Base-by-base conservation (phyloP, 1,140 invertebrate species). In the Lepidurus apus region DNA sequence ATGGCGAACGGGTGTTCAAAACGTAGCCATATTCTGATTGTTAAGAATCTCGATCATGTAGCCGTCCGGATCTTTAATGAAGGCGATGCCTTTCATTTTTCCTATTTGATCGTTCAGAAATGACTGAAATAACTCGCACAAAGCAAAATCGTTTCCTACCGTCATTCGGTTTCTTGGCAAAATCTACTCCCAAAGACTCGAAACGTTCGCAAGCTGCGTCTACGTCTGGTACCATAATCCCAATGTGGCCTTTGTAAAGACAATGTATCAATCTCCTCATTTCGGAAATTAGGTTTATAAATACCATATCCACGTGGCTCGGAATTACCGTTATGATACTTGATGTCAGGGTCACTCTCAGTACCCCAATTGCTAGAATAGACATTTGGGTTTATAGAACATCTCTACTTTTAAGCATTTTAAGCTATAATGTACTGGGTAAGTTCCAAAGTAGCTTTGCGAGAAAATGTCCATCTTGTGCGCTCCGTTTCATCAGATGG, bases 41-140 rank as follows among this genome's bases (percentile, higher is more conserved):
- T 91, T 94, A 78, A 98, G 91, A 79, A 98, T 96, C 87, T 98
- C 96, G 83, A 98, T 97, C 94, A 95, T 97, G 85, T 98, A 98
- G 65, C 95, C 95, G 87, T 98, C 96, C 0, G 96, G 96, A 86
- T 98, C 96, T 83, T 95, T 92, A 77, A 98, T 95, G 84, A 98
- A 97, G 5, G 95, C 96, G 75, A 98, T 86, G 3, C 93, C 93
- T 85, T 95, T 97, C 94, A 97, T 97, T 84, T 93, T 94, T 10
- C 90, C 89, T 87, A 84, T n/a, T n/a, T 77, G 47, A 45, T 53
- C 45, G 9, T 42, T 78, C 17, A 7, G 45, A 42, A 11, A 9
- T 13, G 1, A 73, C 10, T 74, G n/a, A 4, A 43, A 79, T 34
- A 7, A 7, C 24, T 1, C n/a, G 5, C 0, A 43, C 7, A 53